A percentile compares a stretch with the other conserved stretches of the same genome.
These are phyloP conservation scores for Conus betulinus DNA, from an alignment of 1,140 invertebrate species.

Conservation along the genomic window DNA sequence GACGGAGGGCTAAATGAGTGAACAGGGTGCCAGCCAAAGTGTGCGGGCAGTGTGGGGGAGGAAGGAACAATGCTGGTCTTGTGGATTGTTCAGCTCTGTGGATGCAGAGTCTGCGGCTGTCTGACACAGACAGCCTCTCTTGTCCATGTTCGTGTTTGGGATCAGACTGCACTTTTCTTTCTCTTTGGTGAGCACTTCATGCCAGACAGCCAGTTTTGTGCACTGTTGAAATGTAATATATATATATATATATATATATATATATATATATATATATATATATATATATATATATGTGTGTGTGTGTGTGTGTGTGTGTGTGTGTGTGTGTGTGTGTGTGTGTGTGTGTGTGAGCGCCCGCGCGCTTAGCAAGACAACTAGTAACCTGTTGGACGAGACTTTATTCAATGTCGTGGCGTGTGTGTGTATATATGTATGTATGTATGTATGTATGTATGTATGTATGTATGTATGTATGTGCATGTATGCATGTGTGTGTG, in stretches of 20 bases:
- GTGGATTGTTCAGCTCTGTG: no score
- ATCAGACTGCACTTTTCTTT: no score
- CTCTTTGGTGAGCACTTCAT: no score
- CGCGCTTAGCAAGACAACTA: neutral
- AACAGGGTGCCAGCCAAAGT: no score
- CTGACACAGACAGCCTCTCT: neutral
- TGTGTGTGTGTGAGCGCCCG: neutral
- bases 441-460: constrained; percentile 25
- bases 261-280: constrained; percentile 20
- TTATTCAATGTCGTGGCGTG: neutral
- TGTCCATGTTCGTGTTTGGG: neutral
- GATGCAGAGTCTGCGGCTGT: no score
- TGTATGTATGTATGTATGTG: neutral
- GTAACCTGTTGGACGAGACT: no score
- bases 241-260: constrained; percentile 1
- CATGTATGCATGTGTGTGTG: neutral
- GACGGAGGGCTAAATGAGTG: no score
- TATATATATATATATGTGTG: no score
- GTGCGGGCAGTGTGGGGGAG: no score
- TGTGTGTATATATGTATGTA: constrained; percentile 31
- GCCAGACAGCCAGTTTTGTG: no score
- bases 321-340: constrained; percentile 18
- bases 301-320: no score
- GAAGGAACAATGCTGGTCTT: no score
- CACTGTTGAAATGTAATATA: neutral